phyloP scores from a whole-genome alignment of 2,113 vertebrate genomes.

The Tapirus terrestris region DNA sequence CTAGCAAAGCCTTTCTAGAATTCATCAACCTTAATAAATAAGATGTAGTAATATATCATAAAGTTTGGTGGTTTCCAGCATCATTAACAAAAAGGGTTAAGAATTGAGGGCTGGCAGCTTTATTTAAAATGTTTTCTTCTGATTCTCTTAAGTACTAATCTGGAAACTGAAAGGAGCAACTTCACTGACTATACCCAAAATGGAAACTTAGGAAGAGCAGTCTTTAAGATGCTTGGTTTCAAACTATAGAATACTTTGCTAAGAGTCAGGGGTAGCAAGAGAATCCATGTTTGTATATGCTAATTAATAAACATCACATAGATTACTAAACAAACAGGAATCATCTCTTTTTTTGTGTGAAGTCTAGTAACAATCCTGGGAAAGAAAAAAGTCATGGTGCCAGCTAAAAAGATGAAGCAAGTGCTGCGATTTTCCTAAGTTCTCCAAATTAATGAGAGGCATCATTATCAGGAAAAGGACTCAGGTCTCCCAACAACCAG shows the following conservation, averaged over 20 bases:
- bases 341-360: neutral
- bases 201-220: neutral
- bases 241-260: neutral
- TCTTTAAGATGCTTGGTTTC: neutral
- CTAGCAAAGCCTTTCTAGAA: neutral
- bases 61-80: neutral
- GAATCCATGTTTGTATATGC: neutral
- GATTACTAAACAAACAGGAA: neutral
- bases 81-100: neutral
- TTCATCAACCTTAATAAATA: neutral
- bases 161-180: neutral
- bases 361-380: neutral
- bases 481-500: neutral
- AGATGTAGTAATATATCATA: neutral
- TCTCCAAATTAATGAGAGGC: neutral
- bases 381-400: neutral
- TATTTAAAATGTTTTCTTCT: constrained; percentile 11
- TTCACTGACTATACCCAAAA: neutral
- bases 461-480: neutral
- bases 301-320: neutral
- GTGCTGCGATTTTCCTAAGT: neutral
- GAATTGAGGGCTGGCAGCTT: neutral
- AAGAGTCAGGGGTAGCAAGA: neutral
- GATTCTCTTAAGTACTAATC: neutral
- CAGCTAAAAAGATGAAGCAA: neutral